Percentiles rank a stretch among this genome's conserved stretches.
phyloP scores from a whole-genome alignment of 2,888 invertebrate species.

The Chorisops tibialis region DNA sequence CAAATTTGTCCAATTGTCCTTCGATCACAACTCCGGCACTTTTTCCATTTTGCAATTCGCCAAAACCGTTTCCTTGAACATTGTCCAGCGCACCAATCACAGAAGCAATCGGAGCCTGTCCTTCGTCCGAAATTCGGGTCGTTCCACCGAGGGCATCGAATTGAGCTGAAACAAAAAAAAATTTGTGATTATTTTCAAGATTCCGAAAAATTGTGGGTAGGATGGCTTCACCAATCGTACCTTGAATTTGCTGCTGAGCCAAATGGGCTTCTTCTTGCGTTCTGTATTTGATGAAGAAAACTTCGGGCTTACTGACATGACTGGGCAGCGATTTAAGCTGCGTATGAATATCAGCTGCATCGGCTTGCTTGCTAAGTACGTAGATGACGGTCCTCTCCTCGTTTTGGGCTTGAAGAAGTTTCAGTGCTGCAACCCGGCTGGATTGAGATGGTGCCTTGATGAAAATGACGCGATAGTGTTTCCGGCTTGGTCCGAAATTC shows the following conservation, averaged over 20 bases:
- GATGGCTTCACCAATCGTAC: conserved; percentile 18
- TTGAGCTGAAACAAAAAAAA: conserved; percentile 30
- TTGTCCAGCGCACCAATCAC: conserved; percentile 20
- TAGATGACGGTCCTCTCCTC: conserved; percentile 53
- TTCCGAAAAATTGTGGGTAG: too few relatives aligned
- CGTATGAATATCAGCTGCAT: conserved; percentile 45
- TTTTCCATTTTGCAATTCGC: too few relatives aligned
- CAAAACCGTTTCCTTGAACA: neutral
- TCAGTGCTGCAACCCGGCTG: conserved; percentile 43
- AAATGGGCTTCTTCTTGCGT: conserved; percentile 49
- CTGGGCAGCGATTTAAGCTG: conserved; percentile 45
- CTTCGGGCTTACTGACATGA: conserved; percentile 50
- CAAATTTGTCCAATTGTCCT: neutral
- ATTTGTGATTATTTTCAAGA: neutral
- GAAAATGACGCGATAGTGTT: conserved; percentile 51
- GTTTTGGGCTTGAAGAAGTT: conserved; percentile 41
- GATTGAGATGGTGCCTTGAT: conserved; percentile 48
- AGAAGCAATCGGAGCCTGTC: conserved; percentile 39
- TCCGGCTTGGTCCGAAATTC: conserved; percentile 46
- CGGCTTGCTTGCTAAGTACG: conserved; percentile 48
- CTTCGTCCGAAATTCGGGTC: conserved; percentile 40
- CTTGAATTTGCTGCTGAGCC: conserved; percentile 50
- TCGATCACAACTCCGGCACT: too few relatives aligned
- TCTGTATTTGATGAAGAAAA: conserved; percentile 53
- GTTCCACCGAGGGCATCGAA: conserved; percentile 42